These are phyloP conservation scores for Microcebus ravelobensis DNA, from an alignment of 2,113 vertebrate species.

Conservation along the genomic window DNA sequence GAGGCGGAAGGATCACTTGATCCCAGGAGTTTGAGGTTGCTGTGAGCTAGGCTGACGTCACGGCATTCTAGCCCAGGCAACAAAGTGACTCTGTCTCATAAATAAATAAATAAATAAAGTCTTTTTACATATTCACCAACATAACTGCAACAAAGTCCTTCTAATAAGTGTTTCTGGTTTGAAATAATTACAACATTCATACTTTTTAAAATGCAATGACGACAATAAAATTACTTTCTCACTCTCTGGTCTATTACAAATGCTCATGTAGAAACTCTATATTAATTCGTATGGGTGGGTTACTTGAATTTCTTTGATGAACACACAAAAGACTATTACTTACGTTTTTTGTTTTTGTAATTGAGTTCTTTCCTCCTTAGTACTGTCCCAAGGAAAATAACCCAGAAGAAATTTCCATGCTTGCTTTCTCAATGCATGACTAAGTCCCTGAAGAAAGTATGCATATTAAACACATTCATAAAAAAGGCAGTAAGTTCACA, in stretches of 20 bases:
- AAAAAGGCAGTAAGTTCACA: conserved; percentile 16
- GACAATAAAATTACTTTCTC: conserved; percentile 46
- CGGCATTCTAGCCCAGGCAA: too few relatives aligned
- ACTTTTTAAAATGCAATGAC: conserved; percentile 46
- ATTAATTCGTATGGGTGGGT: background rate
- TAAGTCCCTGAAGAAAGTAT: conserved; percentile 89
- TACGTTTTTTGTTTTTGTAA: conserved; percentile 94
- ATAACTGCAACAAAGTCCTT: background rate
- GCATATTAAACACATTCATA: conserved; percentile 7
- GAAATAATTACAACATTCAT: conserved; percentile 48
- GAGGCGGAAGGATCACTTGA: too few relatives aligned
- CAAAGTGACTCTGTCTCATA: too few relatives aligned
- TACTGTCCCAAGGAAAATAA: conserved; percentile 95
- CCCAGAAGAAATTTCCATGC: conserved; percentile 96
- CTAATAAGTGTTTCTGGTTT: conserved; percentile 11
- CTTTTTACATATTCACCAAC: conserved; percentile 25
- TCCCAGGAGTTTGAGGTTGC: too few relatives aligned
- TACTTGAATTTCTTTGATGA: conserved; percentile 51
- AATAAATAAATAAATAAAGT: background rate
- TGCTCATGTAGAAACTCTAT: background rate
- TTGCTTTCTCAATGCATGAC: conserved; percentile 93
- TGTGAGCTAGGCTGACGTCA: too few relatives aligned
- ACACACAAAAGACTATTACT: conserved; percentile 60
- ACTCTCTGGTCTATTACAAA: background rate
- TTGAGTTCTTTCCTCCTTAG: conserved; percentile 91